Base-by-base conservation (phyloP, 2,797 vertebrate genomes). In the Typhlichthys eigenmanni region DNA sequence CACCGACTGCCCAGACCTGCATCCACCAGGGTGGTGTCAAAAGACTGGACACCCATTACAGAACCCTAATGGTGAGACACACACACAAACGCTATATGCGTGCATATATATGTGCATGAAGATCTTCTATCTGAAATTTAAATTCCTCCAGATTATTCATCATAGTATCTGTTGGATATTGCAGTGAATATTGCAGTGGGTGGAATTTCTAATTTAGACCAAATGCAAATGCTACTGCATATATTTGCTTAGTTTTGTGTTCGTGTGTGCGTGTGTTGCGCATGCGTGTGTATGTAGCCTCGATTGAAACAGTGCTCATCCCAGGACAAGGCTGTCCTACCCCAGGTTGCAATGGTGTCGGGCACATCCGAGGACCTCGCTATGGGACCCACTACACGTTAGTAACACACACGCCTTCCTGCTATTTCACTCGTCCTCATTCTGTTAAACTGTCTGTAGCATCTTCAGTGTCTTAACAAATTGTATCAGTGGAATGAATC, bases 311-410 rank as follows among this genome's bases (percentile, higher is more conserved):
- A 58, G 57, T 85, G 49, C 71, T 78, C 10, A 74, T 90, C 58
- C 92, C 84, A 52, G 95, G 94, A 76, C 95, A 95, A 79, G 89
- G 86, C 0, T 97, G 96, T 82, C 95, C 96, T 54, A 97, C 95
- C 55, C 90, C 91, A 5, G 95, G 95, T 75, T 97, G 95, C 82
- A 94, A 92, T 0, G 95, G 96, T 0, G 89, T 96, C 0, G 96
- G 96, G 43, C 96, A 97, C 46, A 92, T 96, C 47, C 92, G 91
- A 74, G 95, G 95, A 66, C 94, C 95, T 38, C 94, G 94, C 73
- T 96, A 96, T 0, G 94, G 95, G 69, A 96, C 95, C 1, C 96
- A 97, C 86, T 93, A 96, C 78, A 96, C 94, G 95, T 96, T 75
- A 64, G 94, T 93, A 63, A 47, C 57, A 10, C n/a, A 60, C 19